Percentiles rank a stretch among this genome's conserved stretches.
Evolutionary conservation across 2,888 invertebrate genomes (phyloP).

Genomic region (Salpingus planirostris): DNA sequence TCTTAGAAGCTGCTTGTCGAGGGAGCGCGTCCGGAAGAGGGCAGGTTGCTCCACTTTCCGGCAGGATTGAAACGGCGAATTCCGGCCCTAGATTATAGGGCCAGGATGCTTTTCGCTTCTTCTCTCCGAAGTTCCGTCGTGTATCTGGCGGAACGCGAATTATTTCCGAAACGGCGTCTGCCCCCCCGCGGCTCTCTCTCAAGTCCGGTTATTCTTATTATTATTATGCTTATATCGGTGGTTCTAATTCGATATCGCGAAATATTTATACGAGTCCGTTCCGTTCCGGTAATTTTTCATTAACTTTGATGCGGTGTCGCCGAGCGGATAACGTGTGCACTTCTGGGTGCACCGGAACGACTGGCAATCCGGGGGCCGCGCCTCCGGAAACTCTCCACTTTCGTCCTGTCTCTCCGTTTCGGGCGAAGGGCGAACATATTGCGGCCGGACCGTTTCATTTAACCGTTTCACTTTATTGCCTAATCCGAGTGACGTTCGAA

Average conservation of each 20-base stretch:
- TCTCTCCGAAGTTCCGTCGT: slow-evolving; percentile 8
- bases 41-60: slow-evolving; percentile 11
- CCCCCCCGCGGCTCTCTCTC: slow-evolving; percentile 18
- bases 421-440: slow-evolving; percentile 10
- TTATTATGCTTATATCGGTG: too few relatives aligned
- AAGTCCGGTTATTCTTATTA: too few relatives aligned
- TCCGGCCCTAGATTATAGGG: slow-evolving; percentile 8
- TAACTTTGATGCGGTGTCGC: slow-evolving; percentile 28
- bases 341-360: slow-evolving; percentile 17
- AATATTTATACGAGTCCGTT: slow-evolving; percentile 30
- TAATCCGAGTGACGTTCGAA: slow-evolving; percentile 15
- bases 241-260: slow-evolving; percentile 26
- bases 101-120: slow-evolving; percentile 4
- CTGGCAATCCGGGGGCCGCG: slow-evolving; percentile 9
- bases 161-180: slow-evolving; percentile 24
- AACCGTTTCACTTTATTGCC: slow-evolving; percentile 20
- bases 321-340: slow-evolving; percentile 27
- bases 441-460: slow-evolving; percentile 17
- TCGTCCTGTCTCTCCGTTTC: slow-evolving; percentile 8
- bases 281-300: slow-evolving; percentile 30
- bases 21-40: slow-evolving; percentile 5
- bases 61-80: slow-evolving; percentile 8
- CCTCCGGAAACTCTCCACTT: slow-evolving; percentile 8
- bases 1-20: background rate
- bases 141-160: slow-evolving; percentile 14